A percentile compares a stretch with the other conserved stretches of the same genome.
Conservation (phyloP, 2,888 invertebrate species). For the Macrophya alboannulata region DNA sequence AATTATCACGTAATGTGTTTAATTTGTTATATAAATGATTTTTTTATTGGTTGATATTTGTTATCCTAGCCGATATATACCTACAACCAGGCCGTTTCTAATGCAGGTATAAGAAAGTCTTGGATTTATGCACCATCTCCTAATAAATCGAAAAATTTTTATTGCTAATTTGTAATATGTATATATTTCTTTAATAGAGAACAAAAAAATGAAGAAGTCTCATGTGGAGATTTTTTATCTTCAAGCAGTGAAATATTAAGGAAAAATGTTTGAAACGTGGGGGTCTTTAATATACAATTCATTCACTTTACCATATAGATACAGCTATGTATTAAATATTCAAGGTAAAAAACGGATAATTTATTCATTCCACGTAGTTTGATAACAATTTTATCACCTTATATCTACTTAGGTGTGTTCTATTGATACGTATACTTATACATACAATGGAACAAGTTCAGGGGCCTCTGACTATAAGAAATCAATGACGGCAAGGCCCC, state of each 20-base stretch:
- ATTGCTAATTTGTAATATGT: no score
- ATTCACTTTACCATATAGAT: background rate
- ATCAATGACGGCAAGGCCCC: conserved; percentile 40
- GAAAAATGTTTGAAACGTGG: background rate
- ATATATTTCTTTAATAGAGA: background rate
- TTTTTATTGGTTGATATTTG: no score
- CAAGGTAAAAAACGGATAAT: background rate
- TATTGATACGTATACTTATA: background rate
- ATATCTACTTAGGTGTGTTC: background rate
- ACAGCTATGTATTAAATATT: background rate
- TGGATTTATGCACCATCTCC: no score
- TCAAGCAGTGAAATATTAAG: background rate
- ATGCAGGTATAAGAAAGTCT: no score
- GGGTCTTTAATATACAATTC: background rate
- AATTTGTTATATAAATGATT: no score
- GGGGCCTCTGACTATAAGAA: conserved; percentile 25
- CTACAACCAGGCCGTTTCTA: no score
- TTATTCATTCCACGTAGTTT: background rate
- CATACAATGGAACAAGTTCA: conserved; percentile 17
- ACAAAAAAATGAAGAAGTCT: background rate
- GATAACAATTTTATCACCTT: background rate
- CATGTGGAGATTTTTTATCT: background rate
- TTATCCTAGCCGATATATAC: no score
- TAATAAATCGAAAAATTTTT: no score
- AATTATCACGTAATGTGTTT: background rate